A percentile compares a stretch with the other conserved stretches of the same genome.
phyloP scores from a whole-genome alignment of 2,888 invertebrate species.

The Tiliacea citrago region DNA sequence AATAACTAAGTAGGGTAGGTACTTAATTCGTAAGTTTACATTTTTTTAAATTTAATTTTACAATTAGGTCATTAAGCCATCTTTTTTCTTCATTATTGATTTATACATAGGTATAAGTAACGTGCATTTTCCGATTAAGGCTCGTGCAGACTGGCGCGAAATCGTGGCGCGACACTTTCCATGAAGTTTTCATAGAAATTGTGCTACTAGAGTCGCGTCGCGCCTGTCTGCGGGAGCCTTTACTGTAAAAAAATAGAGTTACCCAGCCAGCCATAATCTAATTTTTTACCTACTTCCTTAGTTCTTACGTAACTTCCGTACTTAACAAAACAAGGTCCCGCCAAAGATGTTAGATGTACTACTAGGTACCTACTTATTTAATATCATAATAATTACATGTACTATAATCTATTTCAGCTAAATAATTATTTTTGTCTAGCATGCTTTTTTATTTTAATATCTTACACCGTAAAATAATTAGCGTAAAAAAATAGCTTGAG shows the following conservation, averaged over 20 bases:
- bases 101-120: neutral
- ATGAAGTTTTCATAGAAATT: no score
- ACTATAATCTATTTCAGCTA: slow-evolving; percentile 1
- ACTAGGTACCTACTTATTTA: neutral
- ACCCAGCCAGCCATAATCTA: neutral
- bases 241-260: neutral
- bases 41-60: slow-evolving; percentile 4
- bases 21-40: neutral
- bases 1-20: slow-evolving; percentile 5
- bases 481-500: neutral
- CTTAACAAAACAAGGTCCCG: slow-evolving; percentile 7
- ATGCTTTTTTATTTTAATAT: neutral
- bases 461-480: neutral
- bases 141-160: no score
- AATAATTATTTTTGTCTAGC: neutral
- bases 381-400: neutral
- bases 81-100: neutral
- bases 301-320: slow-evolving; percentile 22
- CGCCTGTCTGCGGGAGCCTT: no score
- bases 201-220: no score
- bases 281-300: neutral
- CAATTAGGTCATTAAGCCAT: neutral
- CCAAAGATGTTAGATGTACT: neutral
- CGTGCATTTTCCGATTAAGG: neutral
- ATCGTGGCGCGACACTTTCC: no score